Evolutionary conservation across 2,113 vertebrate species (phyloP), one percentile per base, ranked within the genome.

Genomic region (Lasiurus borealis): DNA sequence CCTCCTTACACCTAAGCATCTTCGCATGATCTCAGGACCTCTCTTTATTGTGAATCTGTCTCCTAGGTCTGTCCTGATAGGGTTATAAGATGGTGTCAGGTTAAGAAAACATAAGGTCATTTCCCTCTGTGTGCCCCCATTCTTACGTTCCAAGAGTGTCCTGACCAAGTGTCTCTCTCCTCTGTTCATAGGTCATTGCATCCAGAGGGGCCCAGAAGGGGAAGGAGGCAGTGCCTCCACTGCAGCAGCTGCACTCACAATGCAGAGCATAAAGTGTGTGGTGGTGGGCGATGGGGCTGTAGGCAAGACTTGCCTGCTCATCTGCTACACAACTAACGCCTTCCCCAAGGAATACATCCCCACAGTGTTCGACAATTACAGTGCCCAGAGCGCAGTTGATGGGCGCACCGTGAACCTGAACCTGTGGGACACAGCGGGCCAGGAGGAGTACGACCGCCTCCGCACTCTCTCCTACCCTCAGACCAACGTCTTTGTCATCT

Each of bases 291-390:
- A 99, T 0, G 99, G 99, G 5, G 99, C 99, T 0, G 99, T 99
- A 97, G 99, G 99, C 66, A 99, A 99, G 98, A 99, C 99, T 15
- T 99, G 99, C 96, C 98, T 99, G 46, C 98, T 99, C 82, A 99
- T 99, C 98, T 99, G 99, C 96, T 99, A 99, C 97, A 99, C 99
- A 12, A 99, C 99, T 82, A 99, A 99, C 0, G 99, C 99, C 62
- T 99, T 99, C 91, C 99, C 99, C 96, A 99, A 99, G 96, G 99
- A 99, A 92, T 99, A 99, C 98, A 99, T 99, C 98, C 99, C 99
- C 97, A 99, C 99, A 0, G 99, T 99, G 97, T 99, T 99, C 11
- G 99, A 99, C 98, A 99, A 99, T 98, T 99, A 99, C 98, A 99
- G 99, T 9, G 99, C 99, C 85, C 99, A 99, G 98, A 99, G 99